Evolutionary conservation across 2,888 invertebrate species (phyloP).

Genomic region (Troides oblongomaculatus): DNA sequence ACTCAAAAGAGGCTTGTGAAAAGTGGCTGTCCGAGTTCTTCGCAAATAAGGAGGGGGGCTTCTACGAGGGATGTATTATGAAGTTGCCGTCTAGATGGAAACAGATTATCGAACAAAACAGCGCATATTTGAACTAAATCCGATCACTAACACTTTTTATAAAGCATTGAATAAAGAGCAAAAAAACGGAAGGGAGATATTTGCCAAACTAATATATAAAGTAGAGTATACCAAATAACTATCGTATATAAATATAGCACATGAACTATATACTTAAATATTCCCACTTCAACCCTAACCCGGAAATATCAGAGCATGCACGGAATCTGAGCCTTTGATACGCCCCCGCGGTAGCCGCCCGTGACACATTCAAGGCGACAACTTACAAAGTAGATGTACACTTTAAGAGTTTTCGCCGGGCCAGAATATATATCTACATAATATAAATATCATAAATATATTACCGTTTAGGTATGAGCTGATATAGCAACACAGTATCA

Average conservation of each 20-base stretch:
- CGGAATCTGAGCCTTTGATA: slow-evolving; percentile 54
- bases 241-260: not conserved
- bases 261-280: slow-evolving; percentile 30
- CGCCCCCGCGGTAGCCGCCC: slow-evolving; percentile 40
- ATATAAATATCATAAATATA: not conserved
- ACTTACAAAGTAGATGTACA: slow-evolving; percentile 46
- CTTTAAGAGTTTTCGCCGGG: slow-evolving; percentile 7
- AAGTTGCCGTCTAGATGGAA: too few species aligned
- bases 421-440: not conserved
- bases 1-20: too few species aligned
- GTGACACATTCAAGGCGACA: slow-evolving; percentile 47
- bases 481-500: too few species aligned
- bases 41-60: too few species aligned
- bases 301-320: slow-evolving; percentile 51
- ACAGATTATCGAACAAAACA: too few species aligned
- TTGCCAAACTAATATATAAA: not conserved
- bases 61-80: too few species aligned
- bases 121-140: too few species aligned
- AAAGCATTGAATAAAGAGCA: too few species aligned
- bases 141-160: too few species aligned
- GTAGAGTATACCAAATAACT: not conserved
- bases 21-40: too few species aligned
- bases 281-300: slow-evolving; percentile 48
- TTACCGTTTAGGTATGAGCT: not conserved
- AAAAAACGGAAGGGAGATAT: too few species aligned